Evolutionary conservation across 2,888 invertebrate species (phyloP).

Genomic region (Nomada fabriciana): DNA sequence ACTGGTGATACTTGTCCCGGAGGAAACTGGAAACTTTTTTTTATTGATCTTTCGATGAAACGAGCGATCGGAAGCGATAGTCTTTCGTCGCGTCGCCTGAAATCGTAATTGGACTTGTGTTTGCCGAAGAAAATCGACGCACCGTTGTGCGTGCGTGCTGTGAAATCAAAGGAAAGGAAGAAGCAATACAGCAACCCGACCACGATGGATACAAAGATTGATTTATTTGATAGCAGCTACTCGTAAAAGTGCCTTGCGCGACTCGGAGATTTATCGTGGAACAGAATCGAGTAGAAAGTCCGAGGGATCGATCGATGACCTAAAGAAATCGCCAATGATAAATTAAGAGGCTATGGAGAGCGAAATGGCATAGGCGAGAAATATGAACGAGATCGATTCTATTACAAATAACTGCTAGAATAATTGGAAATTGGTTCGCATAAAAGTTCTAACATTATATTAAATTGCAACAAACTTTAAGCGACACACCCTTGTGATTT

Average conservation of each 20-base stretch:
- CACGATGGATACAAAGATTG: conserved; percentile 25
- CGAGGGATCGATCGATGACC: not conserved
- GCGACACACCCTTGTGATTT: too few species aligned
- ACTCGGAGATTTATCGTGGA: conserved; percentile 34
- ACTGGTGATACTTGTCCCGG: not conserved
- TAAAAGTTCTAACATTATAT: too few species aligned
- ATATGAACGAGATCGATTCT: too few species aligned
- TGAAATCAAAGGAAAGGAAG: conserved; percentile 6
- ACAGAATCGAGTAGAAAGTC: conserved; percentile 12
- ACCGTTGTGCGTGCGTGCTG: not conserved
- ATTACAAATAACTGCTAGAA: not conserved
- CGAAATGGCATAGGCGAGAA: not conserved
- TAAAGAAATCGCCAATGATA: conserved; percentile 13
- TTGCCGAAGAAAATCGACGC: conserved; percentile 9
- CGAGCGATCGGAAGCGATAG: not conserved
- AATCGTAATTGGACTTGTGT: conserved; percentile 3
- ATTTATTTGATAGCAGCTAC: conserved; percentile 39
- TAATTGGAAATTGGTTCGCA: not conserved
- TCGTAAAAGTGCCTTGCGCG: conserved; percentile 32
- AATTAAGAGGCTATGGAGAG: not conserved
- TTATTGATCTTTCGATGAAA: too few species aligned
- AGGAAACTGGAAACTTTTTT: too few species aligned
- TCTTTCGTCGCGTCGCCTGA: not conserved
- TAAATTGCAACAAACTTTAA: too few species aligned
- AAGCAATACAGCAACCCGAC: not conserved